Evolutionary conservation across 2,888 invertebrate genomes (phyloP).

Genomic region (Arrhopalites spinosus): DNA sequence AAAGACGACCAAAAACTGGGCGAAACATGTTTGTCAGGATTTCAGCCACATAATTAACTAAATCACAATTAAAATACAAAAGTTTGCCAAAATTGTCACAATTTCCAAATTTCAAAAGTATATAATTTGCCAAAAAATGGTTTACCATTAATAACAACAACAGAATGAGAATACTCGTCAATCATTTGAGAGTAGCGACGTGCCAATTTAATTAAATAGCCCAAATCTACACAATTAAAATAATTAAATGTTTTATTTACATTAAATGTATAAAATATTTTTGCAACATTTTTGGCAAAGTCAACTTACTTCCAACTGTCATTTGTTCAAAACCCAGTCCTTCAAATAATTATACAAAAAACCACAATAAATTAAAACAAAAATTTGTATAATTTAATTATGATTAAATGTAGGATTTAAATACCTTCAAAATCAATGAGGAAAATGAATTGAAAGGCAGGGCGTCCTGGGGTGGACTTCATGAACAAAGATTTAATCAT

Average conservation of each 20-base stretch:
- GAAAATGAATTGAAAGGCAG: neutral
- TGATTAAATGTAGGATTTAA: too few relatives aligned
- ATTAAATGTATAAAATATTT: neutral
- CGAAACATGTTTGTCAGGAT: neutral
- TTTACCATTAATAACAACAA: neutral
- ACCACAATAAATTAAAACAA: too few relatives aligned
- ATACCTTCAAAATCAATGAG: neutral
- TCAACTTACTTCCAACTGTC: neutral
- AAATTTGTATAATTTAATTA: too few relatives aligned
- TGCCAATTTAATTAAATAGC: neutral
- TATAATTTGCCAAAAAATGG: neutral
- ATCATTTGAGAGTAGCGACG: neutral
- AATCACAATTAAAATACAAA: neutral
- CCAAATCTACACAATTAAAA: neutral
- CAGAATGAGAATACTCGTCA: neutral
- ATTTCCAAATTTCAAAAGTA: neutral
- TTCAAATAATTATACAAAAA: too few relatives aligned
- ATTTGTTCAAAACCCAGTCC: neutral
- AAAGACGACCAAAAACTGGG: neutral
- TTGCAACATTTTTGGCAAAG: neutral
- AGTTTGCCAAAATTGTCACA: neutral
- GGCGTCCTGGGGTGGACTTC: neutral
- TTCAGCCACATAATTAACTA: neutral
- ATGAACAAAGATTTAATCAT: neutral
- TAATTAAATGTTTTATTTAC: too few relatives aligned